phyloP scores from a whole-genome alignment of 2,797 vertebrate genomes.

The Pangasius krempfi region DNA sequence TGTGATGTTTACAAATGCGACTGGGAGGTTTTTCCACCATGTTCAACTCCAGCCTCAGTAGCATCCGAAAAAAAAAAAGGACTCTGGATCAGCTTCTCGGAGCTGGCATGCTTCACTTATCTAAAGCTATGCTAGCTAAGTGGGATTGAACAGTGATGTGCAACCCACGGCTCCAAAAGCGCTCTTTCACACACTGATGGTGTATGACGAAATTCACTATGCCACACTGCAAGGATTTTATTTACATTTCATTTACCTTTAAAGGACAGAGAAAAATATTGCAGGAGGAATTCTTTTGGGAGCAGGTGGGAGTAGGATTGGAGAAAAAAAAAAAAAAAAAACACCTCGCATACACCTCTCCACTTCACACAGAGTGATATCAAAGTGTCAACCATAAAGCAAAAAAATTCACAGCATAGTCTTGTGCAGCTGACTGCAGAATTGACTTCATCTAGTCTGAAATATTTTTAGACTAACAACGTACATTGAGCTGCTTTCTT shows the following conservation, averaged over 20 bases:
- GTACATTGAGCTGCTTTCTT: neutral
- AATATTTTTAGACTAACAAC: neutral
- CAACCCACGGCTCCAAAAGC: neutral
- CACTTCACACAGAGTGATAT: neutral
- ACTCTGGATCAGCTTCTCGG: neutral
- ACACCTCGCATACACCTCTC: neutral
- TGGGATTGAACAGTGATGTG: neutral
- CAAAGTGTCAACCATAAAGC: neutral
- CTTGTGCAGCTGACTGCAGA: neutral
- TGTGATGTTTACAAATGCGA: neutral
- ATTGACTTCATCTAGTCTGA: neutral
- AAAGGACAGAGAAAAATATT: neutral
- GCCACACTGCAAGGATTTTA: neutral
- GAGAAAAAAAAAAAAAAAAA: neutral
- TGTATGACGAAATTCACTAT: neutral
- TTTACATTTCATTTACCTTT: neutral
- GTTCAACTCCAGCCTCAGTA: neutral
- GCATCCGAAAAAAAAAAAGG: neutral
- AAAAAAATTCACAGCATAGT: neutral
- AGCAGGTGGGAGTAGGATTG: neutral
- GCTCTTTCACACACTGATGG: neutral
- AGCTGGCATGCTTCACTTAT: neutral
- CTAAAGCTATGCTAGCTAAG: neutral
- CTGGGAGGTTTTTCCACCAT: neutral
- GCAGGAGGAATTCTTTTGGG: neutral